These are phyloP conservation scores for Podarcis lilfordi DNA, from an alignment of 2,797 vertebrate genomes.

Conservation along the genomic window DNA sequence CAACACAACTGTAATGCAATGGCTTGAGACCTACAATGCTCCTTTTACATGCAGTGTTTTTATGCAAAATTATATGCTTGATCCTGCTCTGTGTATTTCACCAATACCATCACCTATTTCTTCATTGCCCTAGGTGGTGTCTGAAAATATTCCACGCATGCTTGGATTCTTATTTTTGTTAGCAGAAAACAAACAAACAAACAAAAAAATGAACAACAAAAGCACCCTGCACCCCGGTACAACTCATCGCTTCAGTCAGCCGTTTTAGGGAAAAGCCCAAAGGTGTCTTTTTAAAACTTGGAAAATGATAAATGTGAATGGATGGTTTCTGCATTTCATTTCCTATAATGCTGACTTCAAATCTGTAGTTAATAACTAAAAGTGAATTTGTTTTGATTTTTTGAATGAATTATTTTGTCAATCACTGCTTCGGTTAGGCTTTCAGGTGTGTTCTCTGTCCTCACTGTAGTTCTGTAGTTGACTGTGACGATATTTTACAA, in stretches of 20 bases:
- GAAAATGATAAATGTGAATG: constrained; percentile 74
- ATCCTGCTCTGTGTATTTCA: constrained; percentile 77
- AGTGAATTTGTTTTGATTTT: constrained; percentile 71
- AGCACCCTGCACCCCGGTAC: constrained; percentile 27
- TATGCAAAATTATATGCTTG: constrained; percentile 80
- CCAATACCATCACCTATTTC: constrained; percentile 74
- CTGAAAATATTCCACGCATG: constrained; percentile 80
- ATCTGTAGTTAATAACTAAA: constrained; percentile 77
- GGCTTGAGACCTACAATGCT: constrained; percentile 79
- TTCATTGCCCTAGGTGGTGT: constrained; percentile 75
- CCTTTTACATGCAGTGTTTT: constrained; percentile 80
- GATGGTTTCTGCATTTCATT: constrained; percentile 76
- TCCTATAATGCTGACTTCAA: constrained; percentile 77
- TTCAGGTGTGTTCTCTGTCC: constrained; percentile 75
- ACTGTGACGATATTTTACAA: constrained; percentile 74
- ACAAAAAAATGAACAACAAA: not conserved
- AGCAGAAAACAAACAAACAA: not conserved
- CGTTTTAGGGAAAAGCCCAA: constrained; percentile 71
- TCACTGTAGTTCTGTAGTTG: constrained; percentile 77
- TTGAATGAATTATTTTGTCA: constrained; percentile 76
- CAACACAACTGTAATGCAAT: constrained; percentile 87
- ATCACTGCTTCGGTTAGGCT: constrained; percentile 76
- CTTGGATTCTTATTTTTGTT: constrained; percentile 44
- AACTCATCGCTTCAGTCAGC: constrained; percentile 71
- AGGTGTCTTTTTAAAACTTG: constrained; percentile 67